Percentiles rank a stretch among this genome's conserved stretches.
Conservation (phyloP, 2,888 invertebrate genomes). For the Spisula solida region DNA sequence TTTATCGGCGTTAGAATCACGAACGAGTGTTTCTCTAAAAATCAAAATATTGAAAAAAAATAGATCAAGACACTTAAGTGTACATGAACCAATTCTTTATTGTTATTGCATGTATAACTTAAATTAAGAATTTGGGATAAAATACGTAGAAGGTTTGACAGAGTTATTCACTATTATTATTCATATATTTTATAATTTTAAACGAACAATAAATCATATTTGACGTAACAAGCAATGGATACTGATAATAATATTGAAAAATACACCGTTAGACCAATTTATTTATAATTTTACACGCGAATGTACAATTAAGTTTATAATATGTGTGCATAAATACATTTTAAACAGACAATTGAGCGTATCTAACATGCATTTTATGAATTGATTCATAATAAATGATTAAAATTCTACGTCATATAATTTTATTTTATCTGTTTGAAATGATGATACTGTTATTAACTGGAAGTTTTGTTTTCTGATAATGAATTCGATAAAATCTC, state of each 20-base stretch:
- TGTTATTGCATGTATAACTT: not conserved
- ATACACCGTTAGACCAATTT: conserved; percentile 7
- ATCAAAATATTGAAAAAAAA: not conserved
- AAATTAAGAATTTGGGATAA: too few species aligned
- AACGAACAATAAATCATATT: not conserved
- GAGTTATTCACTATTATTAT: too few species aligned
- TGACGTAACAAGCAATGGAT: not conserved
- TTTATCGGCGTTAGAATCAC: not conserved
- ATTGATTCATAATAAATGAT: conserved; percentile 11
- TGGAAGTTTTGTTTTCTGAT: not conserved
- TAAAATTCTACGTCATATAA: not conserved
- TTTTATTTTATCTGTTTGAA: conserved; percentile 9
- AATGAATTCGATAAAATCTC: not conserved
- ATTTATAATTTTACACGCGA: conserved; percentile 11
- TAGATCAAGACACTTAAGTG: not conserved
- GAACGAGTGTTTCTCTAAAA: not conserved
- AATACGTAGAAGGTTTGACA: too few species aligned
- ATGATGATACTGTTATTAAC: not conserved
- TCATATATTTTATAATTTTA: conserved; percentile 1
- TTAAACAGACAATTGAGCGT: conserved; percentile 4
- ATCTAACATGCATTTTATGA: not conserved
- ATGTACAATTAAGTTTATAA: not conserved
- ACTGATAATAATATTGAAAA: not conserved
- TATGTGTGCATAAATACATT: conserved; percentile 18
- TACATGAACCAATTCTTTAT: not conserved